phyloP scores from a whole-genome alignment of 2,888 invertebrate genomes.

The Eupeodes luniger region DNA sequence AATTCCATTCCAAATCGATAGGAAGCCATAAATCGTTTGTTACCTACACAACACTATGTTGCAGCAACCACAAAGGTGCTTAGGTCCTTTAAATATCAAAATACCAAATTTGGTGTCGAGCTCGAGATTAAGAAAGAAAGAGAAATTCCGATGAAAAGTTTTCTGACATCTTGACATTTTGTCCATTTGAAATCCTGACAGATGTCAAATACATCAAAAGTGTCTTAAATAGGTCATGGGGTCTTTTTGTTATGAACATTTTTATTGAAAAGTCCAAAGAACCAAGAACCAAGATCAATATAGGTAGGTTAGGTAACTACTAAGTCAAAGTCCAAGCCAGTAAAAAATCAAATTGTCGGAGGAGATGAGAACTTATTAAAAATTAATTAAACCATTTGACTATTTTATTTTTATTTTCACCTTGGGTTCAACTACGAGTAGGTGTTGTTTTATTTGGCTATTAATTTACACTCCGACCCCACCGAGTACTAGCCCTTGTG shows the following conservation, averaged over 20 bases:
- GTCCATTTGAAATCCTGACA: slow-evolving; percentile 54
- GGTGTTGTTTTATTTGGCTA: slow-evolving; percentile 35
- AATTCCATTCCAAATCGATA: slow-evolving; percentile 35
- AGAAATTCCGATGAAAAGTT: slow-evolving; percentile 50
- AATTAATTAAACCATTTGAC: slow-evolving; percentile 46
- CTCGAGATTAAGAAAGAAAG: slow-evolving; percentile 11
- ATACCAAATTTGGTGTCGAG: background rate
- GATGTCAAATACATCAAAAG: slow-evolving; percentile 66
- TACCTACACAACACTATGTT: slow-evolving; percentile 29
- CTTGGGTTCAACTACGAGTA: background rate
- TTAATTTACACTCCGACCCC: slow-evolving; percentile 44
- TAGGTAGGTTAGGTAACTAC: no score
- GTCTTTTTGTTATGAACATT: slow-evolving; percentile 5
- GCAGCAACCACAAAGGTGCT: slow-evolving; percentile 37
- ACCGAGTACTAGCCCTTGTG: slow-evolving; percentile 1
- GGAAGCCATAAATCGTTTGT: slow-evolving; percentile 60
- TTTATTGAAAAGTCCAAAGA: background rate
- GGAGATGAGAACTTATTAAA: slow-evolving; percentile 30
- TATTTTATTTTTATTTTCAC: background rate
- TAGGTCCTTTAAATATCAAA: slow-evolving; percentile 16
- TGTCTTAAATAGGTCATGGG: slow-evolving; percentile 11
- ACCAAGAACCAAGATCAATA: slow-evolving; percentile 11
- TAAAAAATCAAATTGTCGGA: background rate
- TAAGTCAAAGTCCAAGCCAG: background rate
- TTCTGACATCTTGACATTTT: slow-evolving; percentile 64